phyloP scores from a whole-genome alignment of 2,797 vertebrate genomes.

The Spinus pinus region DNA sequence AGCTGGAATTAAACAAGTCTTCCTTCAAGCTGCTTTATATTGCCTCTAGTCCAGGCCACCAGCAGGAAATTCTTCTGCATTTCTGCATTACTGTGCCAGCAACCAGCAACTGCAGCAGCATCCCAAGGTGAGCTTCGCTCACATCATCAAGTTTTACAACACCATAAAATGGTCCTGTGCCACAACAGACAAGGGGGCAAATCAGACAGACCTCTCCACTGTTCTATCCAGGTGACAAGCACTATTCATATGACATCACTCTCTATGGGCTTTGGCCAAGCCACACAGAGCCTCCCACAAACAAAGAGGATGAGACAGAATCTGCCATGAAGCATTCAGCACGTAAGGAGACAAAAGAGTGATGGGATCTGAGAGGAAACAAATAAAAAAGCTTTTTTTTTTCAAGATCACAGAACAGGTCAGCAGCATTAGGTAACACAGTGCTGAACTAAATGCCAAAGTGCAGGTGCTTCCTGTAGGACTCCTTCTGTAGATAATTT shows the following conservation, averaged over 20 bases:
- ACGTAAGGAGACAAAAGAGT: not conserved
- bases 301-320: not conserved
- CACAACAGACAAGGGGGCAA: not conserved
- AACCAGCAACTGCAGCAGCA: not conserved
- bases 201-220: not conserved
- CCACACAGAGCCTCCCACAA: not conserved
- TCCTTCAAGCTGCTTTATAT: not conserved
- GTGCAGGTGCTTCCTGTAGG: constrained; percentile 20
- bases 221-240: not conserved
- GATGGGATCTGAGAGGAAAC: not conserved
- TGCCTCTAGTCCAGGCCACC: not conserved
- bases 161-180: not conserved
- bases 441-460: not conserved
- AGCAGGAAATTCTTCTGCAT: not conserved
- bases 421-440: constrained; percentile 16
- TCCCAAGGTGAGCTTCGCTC: not conserved
- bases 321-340: not conserved
- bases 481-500: not conserved
- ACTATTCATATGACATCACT: not conserved
- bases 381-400: constrained; percentile 9
- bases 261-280: not conserved
- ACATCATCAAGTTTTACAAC: not conserved
- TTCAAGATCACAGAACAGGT: constrained; percentile 14
- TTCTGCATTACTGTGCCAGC: not conserved
- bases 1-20: not conserved